phyloP scores from a whole-genome alignment of 92 coral and sea anemone genomes.

The Zoanthus solanderi region DNA sequence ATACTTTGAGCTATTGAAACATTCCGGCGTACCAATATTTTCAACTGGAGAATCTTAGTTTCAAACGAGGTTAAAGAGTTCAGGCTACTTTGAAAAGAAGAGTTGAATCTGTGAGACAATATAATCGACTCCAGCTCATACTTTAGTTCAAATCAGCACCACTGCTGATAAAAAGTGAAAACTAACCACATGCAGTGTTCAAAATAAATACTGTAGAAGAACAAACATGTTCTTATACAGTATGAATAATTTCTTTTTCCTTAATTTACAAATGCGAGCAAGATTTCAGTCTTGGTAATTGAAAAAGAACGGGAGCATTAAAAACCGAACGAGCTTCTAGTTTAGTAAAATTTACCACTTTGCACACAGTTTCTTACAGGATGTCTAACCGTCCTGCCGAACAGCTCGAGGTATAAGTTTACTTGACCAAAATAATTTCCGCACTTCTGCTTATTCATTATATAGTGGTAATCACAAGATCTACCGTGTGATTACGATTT shows the following conservation, averaged over 20 bases:
- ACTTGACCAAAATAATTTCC: too few species aligned
- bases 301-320: too few species aligned
- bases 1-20: conserved; percentile 4
- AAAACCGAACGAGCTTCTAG: too few species aligned
- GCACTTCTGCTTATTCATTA: too few species aligned
- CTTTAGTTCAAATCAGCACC: background rate
- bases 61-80: conserved; percentile 39
- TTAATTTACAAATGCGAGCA: background rate
- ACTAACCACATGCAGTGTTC: background rate
- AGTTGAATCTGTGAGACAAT: background rate
- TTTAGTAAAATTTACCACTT: too few species aligned
- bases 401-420: too few species aligned
- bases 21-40: conserved; percentile 32
- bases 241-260: background rate
- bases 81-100: conserved; percentile 2
- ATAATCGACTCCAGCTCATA: conserved; percentile 15
- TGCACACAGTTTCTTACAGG: too few species aligned
- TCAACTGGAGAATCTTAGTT: conserved; percentile 8
- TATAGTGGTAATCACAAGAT: too few species aligned
- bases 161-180: conserved; percentile 32
- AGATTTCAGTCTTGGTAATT: background rate
- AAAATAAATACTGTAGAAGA: background rate
- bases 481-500: too few species aligned
- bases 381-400: too few species aligned
- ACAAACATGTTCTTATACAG: background rate